Base-by-base conservation (phyloP, 1,140 invertebrate genomes). In the Calycopis cecrops region DNA sequence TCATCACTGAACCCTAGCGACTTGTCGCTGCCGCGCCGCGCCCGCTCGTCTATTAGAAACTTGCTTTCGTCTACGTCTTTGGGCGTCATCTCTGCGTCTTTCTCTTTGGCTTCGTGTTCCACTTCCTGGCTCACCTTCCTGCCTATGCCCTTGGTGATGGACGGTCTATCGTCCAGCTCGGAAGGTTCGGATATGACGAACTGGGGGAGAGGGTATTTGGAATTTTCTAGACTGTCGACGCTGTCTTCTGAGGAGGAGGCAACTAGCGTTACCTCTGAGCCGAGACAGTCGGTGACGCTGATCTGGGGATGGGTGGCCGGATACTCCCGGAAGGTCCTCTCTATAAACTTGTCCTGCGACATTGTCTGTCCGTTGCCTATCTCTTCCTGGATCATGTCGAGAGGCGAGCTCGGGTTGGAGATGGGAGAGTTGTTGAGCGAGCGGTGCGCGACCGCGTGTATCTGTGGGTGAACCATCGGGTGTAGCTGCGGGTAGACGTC, bases 351-450 rank as follows among this genome's bases (percentile, higher is more conserved):
- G 8, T 70, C 69, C 0, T n/a, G n/a, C n/a, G n/a, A n/a, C n/a
- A 59, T 63, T 11, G 74, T 72, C 4, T 72, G 75, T 57, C 89
- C 85, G 57, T 90, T 89, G 21, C 89, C 83, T 56, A 89, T 91
- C 80, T 96, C 94, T 73, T 97, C 95, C 73, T 95, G 93, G 44
- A 97, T 97, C 91, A 96, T 96, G 67, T 95, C 94, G 44, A 97
- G 85, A 52, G 92, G 91, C 68, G 92, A 91, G 52, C 91, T 86
- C 34, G 90, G 87, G 78, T 90, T 91, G 6, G 90, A 90, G 11
- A 90, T 90, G 0, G 90, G 89, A 0, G 89, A 90, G 65, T 90
- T 90, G 35, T 90, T 90, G 53, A 92, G 85, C 33, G 89, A 92
- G 67, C 85, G 82, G 57, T 82, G 91, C 52, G 88, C 69, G 0